A percentile compares a stretch with the other conserved stretches of the same genome.
Evolutionary conservation across 2,888 invertebrate species (phyloP).

Genomic region (Dendrolimus houi): DNA sequence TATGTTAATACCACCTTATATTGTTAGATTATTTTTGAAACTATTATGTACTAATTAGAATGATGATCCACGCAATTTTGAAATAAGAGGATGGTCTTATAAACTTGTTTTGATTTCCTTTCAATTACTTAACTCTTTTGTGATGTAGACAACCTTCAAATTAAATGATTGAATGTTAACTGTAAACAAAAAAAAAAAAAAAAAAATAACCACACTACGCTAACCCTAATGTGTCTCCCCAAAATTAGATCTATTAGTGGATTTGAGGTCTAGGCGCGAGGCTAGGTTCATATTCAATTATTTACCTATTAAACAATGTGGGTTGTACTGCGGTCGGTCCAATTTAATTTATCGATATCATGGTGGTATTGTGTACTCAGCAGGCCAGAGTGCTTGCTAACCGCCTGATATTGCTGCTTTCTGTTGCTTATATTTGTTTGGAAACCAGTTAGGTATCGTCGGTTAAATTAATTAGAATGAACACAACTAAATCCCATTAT

Average conservation of each 20-base stretch:
- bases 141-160: no score
- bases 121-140: no score
- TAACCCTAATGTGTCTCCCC: conserved; percentile 27
- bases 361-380: conserved; percentile 21
- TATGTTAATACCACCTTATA: no score
- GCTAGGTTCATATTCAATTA: conserved; percentile 22
- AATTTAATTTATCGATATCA: conserved; percentile 58
- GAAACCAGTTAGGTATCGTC: background rate
- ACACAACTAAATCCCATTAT: no score
- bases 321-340: conserved; percentile 35
- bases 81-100: no score
- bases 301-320: conserved; percentile 52
- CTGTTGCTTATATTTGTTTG: background rate
- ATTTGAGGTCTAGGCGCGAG: conserved; percentile 1
- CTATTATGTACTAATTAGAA: no score
- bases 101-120: no score
- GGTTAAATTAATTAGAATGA: no score
- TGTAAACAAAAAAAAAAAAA: background rate
- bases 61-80: no score
- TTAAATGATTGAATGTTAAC: background rate
- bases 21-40: no score
- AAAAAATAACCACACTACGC: no score
- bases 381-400: conserved; percentile 6
- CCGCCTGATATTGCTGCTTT: background rate
- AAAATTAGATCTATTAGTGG: conserved; percentile 43